Evolutionary conservation across 2,888 invertebrate genomes (phyloP).

Genomic region (Xestoiulus laeticollis): DNA sequence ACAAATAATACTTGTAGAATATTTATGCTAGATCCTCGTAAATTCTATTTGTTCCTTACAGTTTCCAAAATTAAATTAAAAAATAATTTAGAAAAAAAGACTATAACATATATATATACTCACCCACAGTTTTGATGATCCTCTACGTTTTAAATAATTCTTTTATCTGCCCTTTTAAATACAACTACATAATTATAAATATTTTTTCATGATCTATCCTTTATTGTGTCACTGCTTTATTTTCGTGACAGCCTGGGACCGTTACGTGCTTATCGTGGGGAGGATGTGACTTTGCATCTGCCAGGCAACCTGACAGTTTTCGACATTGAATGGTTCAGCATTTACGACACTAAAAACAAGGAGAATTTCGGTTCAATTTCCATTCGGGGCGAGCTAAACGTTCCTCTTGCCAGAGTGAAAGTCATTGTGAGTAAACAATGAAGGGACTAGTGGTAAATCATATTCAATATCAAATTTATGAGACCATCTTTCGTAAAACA

Average conservation of each 20-base stretch:
- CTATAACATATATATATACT: no score
- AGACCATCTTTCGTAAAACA: slow-evolving; percentile 48
- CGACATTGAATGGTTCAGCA: slow-evolving; percentile 83
- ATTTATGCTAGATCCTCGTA: no score
- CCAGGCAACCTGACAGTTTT: slow-evolving; percentile 85
- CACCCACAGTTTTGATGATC: no score
- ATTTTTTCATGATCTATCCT: no score
- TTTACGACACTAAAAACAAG: slow-evolving; percentile 77
- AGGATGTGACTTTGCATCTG: slow-evolving; percentile 77
- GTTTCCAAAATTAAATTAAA: no score
- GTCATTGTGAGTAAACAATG: slow-evolving; percentile 62
- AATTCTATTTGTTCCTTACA: no score
- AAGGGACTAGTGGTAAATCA: neutral
- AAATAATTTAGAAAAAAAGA: no score
- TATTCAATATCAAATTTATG: neutral
- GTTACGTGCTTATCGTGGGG: slow-evolving; percentile 75
- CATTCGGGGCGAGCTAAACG: slow-evolving; percentile 82
- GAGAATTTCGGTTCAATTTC: slow-evolving; percentile 78
- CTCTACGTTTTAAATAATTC: no score
- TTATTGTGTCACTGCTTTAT: neutral
- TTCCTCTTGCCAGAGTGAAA: slow-evolving; percentile 83
- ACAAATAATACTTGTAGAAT: no score
- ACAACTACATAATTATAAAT: no score
- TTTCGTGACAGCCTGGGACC: slow-evolving; percentile 75
- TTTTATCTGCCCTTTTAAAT: no score